A percentile compares a stretch with the other conserved stretches of the same genome.
phyloP scores from a whole-genome alignment of 2,888 invertebrate genomes.

The Cryptocephalus primarius region DNA sequence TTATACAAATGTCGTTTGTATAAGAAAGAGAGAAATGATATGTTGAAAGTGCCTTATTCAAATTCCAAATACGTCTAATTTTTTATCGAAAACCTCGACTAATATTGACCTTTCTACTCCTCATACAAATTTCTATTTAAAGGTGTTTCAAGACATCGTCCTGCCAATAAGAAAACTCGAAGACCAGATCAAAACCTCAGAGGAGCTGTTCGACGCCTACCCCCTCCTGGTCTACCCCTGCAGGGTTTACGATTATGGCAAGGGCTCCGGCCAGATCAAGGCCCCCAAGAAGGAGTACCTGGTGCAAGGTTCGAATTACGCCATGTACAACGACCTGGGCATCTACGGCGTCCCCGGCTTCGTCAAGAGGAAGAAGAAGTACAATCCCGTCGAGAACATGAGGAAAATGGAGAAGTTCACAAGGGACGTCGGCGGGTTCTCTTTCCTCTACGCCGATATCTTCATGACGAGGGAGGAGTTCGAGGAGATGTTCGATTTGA shows the following conservation, averaged over 20 bases:
- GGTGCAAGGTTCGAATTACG: constrained; percentile 53
- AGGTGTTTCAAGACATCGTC: constrained; percentile 59
- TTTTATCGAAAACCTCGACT: no score
- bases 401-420: constrained; percentile 60
- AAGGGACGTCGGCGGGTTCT: constrained; percentile 53
- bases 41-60: no score
- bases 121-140: no score
- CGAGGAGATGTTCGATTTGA: constrained; percentile 57
- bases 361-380: constrained; percentile 45
- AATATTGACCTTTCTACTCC: no score
- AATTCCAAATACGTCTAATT: no score
- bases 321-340: constrained; percentile 61
- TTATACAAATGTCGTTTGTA: no score
- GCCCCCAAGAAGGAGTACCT: constrained; percentile 46
- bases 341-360: constrained; percentile 58
- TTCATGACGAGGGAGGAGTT: constrained; percentile 57
- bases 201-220: constrained; percentile 51
- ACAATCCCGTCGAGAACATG: constrained; percentile 55
- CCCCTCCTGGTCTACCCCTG: constrained; percentile 62
- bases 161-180: constrained; percentile 54
- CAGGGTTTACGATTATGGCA: constrained; percentile 51
- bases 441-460: constrained; percentile 59
- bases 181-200: constrained; percentile 49
- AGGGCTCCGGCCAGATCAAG: constrained; percentile 46
- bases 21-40: no score